Conservation (phyloP, 2,888 invertebrate genomes). For the Chalcosyrphus nemorum region DNA sequence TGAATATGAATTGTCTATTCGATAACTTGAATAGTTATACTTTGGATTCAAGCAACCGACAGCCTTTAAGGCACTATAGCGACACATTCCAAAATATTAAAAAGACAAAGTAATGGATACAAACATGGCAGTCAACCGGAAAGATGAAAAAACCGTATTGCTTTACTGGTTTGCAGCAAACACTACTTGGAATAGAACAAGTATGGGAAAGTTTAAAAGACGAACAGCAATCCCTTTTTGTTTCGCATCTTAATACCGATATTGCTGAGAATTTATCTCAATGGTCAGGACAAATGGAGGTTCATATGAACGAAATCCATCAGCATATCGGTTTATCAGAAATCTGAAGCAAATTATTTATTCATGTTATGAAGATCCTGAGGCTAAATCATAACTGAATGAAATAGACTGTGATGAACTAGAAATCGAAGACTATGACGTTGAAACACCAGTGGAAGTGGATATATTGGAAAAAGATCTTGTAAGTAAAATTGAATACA, state of each 20-base stretch:
- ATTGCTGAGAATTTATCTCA: neutral
- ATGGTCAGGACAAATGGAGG: neutral
- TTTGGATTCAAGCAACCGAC: neutral
- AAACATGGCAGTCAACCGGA: neutral
- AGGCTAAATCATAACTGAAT: neutral
- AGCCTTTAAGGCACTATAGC: neutral
- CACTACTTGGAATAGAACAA: neutral
- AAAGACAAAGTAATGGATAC: too few species aligned
- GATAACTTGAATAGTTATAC: neutral
- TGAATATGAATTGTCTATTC: neutral
- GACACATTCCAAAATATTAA: neutral
- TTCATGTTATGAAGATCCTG: neutral
- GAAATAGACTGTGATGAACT: neutral
- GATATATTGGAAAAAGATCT: neutral
- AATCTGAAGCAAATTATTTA: neutral
- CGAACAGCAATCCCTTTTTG: neutral
- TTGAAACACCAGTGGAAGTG: neutral
- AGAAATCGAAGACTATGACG: neutral
- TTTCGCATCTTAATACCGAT: neutral
- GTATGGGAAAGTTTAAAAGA: neutral
- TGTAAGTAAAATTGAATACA: neutral
- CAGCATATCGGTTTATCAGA: neutral
- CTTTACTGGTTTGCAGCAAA: slow-evolving; percentile 1
- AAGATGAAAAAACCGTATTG: neutral
- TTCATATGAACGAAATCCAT: neutral